Evolutionary conservation across 2,113 vertebrate species (phyloP), one percentile per base, ranked within the genome.

Genomic region (Zosterops lateralis): DNA sequence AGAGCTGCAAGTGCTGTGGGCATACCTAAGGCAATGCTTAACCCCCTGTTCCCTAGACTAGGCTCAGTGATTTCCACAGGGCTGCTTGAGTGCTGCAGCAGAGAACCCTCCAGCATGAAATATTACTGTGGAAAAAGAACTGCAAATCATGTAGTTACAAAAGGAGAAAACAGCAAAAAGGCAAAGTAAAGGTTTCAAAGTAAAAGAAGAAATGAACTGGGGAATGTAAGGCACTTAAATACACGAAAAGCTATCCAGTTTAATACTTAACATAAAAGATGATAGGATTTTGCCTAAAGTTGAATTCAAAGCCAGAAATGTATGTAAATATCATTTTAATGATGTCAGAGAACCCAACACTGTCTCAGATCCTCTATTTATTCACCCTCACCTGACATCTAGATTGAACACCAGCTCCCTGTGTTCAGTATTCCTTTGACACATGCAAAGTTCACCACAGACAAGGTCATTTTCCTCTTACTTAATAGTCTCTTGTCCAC

Each of bases 11-110:
- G 21, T 84, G 72, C 82, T 86, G 51, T 80, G 79, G 72, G 82
- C 88, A 62, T 73, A 92, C 93, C 82, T 86, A 80, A 80, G 78
- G 90, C 92, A 90, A 77, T 74, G 75, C 32, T 96, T 90, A 94
- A 93, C 71, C 90, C 36, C 44, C 58, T 92, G 74, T 66, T 57
- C 90, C 79, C 72, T 85, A 79, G 82, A 58, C 0, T 0, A 92
- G 58, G 87, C 38, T 87, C 58, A 45, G 12, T 58, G 29, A 45
- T 96, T 94, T 95, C 71, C 60, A 80, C 25, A 68, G 58, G 22
- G 45, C 42, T 90, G 40, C 67, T 65, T 50, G 34, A 90, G 58
- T 79, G 48, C 14, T 57, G 38, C 58, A 90, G 42, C 47, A 87
- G 34, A 60, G 40, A 79, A 83, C 28, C 45, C 20, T 74, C 44